phyloP scores from a whole-genome alignment of 92 coral and sea anemone genomes.

The Meandrina meandrites region DNA sequence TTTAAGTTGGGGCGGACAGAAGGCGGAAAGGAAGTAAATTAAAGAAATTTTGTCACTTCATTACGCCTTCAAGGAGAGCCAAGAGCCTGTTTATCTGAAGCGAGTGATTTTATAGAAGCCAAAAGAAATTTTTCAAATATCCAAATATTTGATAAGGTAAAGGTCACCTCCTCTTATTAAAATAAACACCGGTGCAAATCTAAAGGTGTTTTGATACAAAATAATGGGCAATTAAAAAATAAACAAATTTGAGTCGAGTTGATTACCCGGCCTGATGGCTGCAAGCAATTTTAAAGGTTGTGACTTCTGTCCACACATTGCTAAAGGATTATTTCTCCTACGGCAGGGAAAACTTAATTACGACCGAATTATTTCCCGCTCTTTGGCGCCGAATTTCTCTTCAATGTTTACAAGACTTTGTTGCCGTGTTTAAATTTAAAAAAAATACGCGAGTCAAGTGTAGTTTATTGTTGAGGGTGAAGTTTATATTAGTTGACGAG shows the following conservation, averaged over 20 bases:
- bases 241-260: neutral
- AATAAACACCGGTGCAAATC: slow-evolving; percentile 1
- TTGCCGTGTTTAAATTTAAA: neutral
- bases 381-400: neutral
- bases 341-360: neutral
- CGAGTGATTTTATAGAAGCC: neutral
- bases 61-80: neutral
- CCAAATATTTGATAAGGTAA: neutral
- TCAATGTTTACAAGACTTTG: neutral
- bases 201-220: neutral
- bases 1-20: neutral
- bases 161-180: neutral
- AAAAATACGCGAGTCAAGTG: neutral
- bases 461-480: neutral
- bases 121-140: neutral
- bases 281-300: neutral
- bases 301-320: neutral
- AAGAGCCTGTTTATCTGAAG: neutral
- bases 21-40: slow-evolving; percentile 10
- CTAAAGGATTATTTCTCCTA: neutral
- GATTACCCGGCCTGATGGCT: neutral
- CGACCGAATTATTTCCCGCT: slow-evolving; percentile 1
- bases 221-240: neutral
- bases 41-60: slow-evolving; percentile 5
- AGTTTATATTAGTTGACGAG: neutral